Evolutionary conservation across 2,797 vertebrate genomes (phyloP).

Genomic region (Nannoperca australis): DNA sequence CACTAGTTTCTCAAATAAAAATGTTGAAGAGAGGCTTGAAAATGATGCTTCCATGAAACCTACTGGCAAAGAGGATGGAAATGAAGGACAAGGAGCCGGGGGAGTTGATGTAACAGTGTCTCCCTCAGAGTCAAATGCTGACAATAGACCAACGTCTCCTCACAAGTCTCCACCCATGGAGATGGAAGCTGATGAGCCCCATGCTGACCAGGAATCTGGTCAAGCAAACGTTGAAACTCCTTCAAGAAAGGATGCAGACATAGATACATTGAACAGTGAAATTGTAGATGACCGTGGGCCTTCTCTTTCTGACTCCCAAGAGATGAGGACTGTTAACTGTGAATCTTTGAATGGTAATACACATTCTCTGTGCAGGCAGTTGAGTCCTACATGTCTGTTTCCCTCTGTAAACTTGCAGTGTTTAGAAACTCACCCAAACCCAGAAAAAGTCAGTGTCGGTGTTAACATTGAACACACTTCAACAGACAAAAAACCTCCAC

Average conservation of each 20-base stretch:
- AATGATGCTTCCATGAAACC: constrained; percentile 1
- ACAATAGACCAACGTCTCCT: neutral
- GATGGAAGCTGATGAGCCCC: neutral
- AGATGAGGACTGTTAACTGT: constrained; percentile 14
- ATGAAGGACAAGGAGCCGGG: constrained; percentile 9
- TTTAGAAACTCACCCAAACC: constrained; percentile 16
- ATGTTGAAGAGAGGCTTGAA: constrained; percentile 27
- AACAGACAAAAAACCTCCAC: neutral
- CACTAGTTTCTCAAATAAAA: neutral
- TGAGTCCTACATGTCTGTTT: constrained; percentile 36
- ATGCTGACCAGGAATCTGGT: constrained; percentile 15
- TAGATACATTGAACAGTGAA: constrained; percentile 15
- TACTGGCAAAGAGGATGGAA: neutral
- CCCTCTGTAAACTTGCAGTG: constrained; percentile 31
- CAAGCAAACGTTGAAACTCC: constrained; percentile 4
- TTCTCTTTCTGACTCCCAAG: constrained; percentile 6
- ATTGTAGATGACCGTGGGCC: neutral
- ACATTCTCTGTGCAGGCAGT: constrained; percentile 35
- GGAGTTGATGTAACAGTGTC: neutral
- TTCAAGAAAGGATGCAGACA: constrained; percentile 16
- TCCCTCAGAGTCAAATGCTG: neutral
- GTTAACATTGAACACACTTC: constrained; percentile 10
- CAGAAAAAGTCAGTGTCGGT: neutral
- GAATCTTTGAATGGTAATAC: constrained; percentile 37
- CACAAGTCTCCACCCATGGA: constrained; percentile 10